These are phyloP conservation scores for Caloenas nicobarica DNA, from an alignment of 2,113 vertebrate genomes.

Conservation along the genomic window DNA sequence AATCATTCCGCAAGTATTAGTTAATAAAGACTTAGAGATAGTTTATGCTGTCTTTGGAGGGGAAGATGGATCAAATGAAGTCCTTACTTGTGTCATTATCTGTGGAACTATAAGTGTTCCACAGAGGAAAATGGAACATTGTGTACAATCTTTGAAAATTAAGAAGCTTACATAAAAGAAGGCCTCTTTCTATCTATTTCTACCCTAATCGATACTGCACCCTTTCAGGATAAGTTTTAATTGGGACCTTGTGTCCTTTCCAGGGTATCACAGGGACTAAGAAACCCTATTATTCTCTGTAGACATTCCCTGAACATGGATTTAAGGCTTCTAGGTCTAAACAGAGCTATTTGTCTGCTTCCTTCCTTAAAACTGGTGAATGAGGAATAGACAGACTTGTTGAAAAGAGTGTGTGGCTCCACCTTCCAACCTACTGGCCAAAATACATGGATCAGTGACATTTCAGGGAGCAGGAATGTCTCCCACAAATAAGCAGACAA, in stretches of 20 bases:
- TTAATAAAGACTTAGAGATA: background rate
- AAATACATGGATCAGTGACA: background rate
- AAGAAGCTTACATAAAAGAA: background rate
- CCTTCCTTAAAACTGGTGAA: background rate
- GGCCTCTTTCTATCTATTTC: background rate
- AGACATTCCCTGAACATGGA: background rate
- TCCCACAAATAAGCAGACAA: background rate
- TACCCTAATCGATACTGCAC: background rate
- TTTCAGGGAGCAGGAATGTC: background rate
- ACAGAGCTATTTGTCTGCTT: background rate
- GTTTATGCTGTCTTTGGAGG: background rate
- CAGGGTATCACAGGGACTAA: constrained; percentile 6
- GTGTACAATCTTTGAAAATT: constrained; percentile 17
- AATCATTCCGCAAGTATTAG: background rate
- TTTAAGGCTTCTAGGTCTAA: background rate
- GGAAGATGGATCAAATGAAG: background rate
- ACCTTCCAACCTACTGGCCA: background rate
- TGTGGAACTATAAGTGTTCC: background rate
- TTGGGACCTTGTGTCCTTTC: background rate
- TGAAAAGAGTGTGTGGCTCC: background rate
- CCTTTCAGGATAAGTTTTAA: constrained; percentile 30
- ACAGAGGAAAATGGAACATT: background rate
- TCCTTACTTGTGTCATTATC: background rate
- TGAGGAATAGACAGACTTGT: background rate
- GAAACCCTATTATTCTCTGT: background rate